Conservation (phyloP, 2,888 invertebrate genomes). For the Eurois occulta region DNA sequence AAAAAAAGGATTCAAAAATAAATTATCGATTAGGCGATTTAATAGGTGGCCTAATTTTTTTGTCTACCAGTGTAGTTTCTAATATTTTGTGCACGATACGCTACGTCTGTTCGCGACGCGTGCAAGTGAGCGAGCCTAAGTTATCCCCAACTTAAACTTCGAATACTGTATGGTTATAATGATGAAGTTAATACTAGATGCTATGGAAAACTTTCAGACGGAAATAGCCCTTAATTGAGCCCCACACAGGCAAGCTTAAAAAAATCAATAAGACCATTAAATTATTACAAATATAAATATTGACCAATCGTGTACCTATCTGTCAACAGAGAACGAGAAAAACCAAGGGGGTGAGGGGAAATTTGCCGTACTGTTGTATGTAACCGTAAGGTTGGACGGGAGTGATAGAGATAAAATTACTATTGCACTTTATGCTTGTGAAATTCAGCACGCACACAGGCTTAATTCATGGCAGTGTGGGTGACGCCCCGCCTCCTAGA, state of each 20-base stretch:
- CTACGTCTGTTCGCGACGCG: too few relatives aligned
- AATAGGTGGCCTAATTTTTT: too few relatives aligned
- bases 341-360: too few relatives aligned
- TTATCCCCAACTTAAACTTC: not conserved
- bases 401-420: conserved; percentile 25
- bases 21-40: too few relatives aligned
- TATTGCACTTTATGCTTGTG: conserved; percentile 28
- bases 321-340: not conserved
- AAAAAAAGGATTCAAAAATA: too few relatives aligned
- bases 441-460: not conserved
- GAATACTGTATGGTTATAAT: not conserved
- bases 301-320: not conserved
- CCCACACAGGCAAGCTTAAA: too few relatives aligned
- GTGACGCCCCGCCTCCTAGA: conserved; percentile 14
- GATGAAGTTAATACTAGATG: not conserved
- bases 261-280: not conserved
- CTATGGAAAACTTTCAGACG: not conserved
- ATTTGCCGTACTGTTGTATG: not conserved
- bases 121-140: too few relatives aligned
- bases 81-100: too few relatives aligned
- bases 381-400: conserved; percentile 5
- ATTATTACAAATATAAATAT: not conserved
- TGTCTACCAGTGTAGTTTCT: too few relatives aligned
- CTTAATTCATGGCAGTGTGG: not conserved
- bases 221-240: not conserved